phyloP scores from a whole-genome alignment of 2,888 invertebrate species.

The Litoditis marina region DNA sequence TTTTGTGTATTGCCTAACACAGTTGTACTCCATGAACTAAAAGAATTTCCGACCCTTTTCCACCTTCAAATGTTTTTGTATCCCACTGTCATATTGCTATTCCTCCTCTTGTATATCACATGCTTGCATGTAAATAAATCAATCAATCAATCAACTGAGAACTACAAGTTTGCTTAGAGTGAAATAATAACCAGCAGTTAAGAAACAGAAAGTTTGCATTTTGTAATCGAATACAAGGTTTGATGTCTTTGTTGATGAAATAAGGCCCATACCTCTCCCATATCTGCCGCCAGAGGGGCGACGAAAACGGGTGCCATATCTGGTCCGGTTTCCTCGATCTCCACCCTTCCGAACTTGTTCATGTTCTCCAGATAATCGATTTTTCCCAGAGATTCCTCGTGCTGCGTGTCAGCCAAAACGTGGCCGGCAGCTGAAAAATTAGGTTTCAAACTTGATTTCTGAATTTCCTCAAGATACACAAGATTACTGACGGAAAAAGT shows the following conservation, averaged over 20 bases:
- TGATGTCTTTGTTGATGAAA: not conserved
- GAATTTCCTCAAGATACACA: too few relatives aligned
- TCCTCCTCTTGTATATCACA: too few relatives aligned
- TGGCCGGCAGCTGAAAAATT: constrained; percentile 46
- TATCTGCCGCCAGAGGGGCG: constrained; percentile 35
- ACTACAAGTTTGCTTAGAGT: too few relatives aligned
- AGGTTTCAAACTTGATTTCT: not conserved
- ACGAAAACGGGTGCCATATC: constrained; percentile 49
- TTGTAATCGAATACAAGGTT: too few relatives aligned
- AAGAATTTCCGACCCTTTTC: too few relatives aligned
- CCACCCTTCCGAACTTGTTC: constrained; percentile 57
- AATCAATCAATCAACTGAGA: too few relatives aligned
- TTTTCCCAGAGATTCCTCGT: constrained; percentile 61
- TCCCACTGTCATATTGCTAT: too few relatives aligned
- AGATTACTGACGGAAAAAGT: not conserved
- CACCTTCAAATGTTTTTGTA: too few relatives aligned
- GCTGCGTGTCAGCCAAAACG: constrained; percentile 57
- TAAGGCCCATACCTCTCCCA: constrained; percentile 54
- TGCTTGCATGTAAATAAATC: too few relatives aligned
- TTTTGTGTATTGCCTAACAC: too few relatives aligned
- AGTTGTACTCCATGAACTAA: too few relatives aligned
- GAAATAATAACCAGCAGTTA: too few relatives aligned
- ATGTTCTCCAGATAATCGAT: constrained; percentile 67
- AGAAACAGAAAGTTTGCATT: constrained; percentile 3
- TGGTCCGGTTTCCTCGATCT: constrained; percentile 53